phyloP scores from a whole-genome alignment of 2,888 invertebrate species.

The Dryocosmus kuriphilus region DNA sequence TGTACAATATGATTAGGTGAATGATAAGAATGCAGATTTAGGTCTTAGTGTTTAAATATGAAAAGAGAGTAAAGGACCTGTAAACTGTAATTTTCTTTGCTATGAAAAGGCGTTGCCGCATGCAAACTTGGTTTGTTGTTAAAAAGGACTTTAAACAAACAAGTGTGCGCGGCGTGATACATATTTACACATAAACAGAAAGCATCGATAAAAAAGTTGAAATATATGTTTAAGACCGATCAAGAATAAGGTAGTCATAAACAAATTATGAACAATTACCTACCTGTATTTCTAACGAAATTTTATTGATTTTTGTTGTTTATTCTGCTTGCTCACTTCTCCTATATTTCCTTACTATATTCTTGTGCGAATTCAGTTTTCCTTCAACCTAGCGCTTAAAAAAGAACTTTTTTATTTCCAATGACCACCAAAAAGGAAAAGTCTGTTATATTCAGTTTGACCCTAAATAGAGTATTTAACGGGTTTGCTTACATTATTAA shows the following conservation, averaged over 20 bases:
- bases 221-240: constrained; percentile 76
- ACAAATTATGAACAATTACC: constrained; percentile 72
- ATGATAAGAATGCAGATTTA: constrained; percentile 77
- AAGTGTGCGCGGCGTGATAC: constrained; percentile 75
- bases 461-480: no score
- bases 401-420: background rate
- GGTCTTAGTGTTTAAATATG: constrained; percentile 74
- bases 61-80: constrained; percentile 54
- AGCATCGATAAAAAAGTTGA: constrained; percentile 76
- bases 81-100: constrained; percentile 72
- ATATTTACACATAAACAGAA: constrained; percentile 76
- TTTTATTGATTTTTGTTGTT: constrained; percentile 76
- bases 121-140: constrained; percentile 70
- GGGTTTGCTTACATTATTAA: no score
- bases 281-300: constrained; percentile 73
- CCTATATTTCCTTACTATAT: constrained; percentile 42
- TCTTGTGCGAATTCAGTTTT: constrained; percentile 41
- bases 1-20: constrained; percentile 77
- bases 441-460: background rate
- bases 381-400: background rate
- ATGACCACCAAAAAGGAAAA: background rate
- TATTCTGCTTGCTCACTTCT: constrained; percentile 56
- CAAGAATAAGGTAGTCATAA: constrained; percentile 76
- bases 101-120: constrained; percentile 53
- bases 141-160: constrained; percentile 73